These are phyloP conservation scores for Drosophila asahinai DNA, from an alignment of 1,140 invertebrate species.

Conservation along the genomic window DNA sequence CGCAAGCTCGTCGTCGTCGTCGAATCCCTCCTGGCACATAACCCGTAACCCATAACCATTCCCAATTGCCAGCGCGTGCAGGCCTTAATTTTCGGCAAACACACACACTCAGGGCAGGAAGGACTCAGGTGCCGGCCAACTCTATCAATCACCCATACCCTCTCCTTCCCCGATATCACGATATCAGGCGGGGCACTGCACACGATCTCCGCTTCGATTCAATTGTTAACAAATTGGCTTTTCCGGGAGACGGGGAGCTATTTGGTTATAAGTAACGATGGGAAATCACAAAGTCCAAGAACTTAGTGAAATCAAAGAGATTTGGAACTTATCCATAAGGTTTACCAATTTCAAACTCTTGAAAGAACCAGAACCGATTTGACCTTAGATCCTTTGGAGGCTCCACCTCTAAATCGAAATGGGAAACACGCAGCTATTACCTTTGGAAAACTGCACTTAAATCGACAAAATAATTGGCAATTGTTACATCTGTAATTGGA, in stretches of 20 bases:
- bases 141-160: slow-evolving; percentile 41
- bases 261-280: slow-evolving; percentile 22
- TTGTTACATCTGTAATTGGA: too few relatives aligned
- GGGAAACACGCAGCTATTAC: too few relatives aligned
- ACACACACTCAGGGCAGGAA: slow-evolving; percentile 46
- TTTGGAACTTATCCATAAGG: too few relatives aligned
- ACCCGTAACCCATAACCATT: slow-evolving; percentile 43
- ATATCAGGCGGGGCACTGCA: slow-evolving; percentile 10
- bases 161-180: slow-evolving; percentile 1
- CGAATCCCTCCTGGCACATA: slow-evolving; percentile 19
- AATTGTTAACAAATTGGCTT: slow-evolving; percentile 52
- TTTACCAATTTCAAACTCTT: too few relatives aligned
- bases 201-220: slow-evolving; percentile 36
- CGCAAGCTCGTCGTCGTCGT: neutral
- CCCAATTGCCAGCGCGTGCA: slow-evolving; percentile 57
- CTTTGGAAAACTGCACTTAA: too few relatives aligned
- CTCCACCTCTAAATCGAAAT: too few relatives aligned
- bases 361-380: too few relatives aligned
- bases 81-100: slow-evolving; percentile 75
- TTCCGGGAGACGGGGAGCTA: neutral
- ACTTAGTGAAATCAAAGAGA: neutral
- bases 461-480: too few relatives aligned
- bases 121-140: slow-evolving; percentile 54
- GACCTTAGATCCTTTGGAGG: too few relatives aligned
- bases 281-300: slow-evolving; percentile 1